Evolutionary conservation across 2,888 invertebrate genomes (phyloP).

Genomic region (Venusia cambrica): DNA sequence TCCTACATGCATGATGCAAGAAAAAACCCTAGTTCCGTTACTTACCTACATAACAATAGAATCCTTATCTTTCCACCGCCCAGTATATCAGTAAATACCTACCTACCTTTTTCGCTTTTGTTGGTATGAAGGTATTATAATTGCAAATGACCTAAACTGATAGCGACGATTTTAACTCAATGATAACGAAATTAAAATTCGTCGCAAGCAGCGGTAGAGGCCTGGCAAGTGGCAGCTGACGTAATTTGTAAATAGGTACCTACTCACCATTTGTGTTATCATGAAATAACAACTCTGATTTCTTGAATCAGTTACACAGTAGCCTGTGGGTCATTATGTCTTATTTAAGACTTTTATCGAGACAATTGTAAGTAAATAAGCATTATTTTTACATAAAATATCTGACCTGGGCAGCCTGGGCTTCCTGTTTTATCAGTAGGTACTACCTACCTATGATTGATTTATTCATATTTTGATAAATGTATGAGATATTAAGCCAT

Average conservation of each 20-base stretch:
- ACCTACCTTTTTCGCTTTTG: too few species aligned
- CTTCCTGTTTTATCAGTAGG: too few species aligned
- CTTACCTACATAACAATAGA: too few species aligned
- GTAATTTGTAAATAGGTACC: constrained; percentile 37
- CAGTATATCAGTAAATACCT: too few species aligned
- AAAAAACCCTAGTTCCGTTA: too few species aligned
- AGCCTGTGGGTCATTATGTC: constrained; percentile 44
- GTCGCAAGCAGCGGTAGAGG: constrained; percentile 29
- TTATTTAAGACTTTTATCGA: constrained; percentile 50
- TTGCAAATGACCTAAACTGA: constrained; percentile 10
- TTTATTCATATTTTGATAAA: too few species aligned
- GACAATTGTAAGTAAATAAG: constrained; percentile 51
- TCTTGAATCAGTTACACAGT: constrained; percentile 26
- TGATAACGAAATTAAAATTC: constrained; percentile 26
- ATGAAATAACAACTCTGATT: constrained; percentile 43
- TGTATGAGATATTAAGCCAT: too few species aligned
- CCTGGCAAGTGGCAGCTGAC: constrained; percentile 40
- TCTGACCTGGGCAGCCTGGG: too few species aligned
- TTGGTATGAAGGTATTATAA: too few species aligned
- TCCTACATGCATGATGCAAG: too few species aligned
- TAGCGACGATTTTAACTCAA: constrained; percentile 35
- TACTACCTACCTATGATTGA: too few species aligned
- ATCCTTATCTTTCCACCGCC: too few species aligned
- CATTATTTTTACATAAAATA: constrained; percentile 1
- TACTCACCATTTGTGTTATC: constrained; percentile 23